A percentile compares a stretch with the other conserved stretches of the same genome.
These are phyloP conservation scores for Iguana delicatissima DNA, from an alignment of 2,797 vertebrate genomes.

Conservation along the genomic window DNA sequence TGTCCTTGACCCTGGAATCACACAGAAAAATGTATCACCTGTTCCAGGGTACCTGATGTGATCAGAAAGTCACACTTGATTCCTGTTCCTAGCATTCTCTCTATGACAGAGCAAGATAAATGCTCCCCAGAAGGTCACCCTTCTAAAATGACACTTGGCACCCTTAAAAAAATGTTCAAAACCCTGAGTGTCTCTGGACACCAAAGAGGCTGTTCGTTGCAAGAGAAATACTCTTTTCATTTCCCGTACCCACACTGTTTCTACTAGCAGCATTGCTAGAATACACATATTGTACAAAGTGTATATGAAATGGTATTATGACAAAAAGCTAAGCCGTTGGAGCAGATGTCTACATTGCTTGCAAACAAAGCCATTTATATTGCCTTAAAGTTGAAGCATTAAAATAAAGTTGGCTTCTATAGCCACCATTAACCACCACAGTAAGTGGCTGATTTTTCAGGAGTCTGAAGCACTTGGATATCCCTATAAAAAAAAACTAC, in stretches of 20 bases:
- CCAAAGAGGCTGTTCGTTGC: not conserved
- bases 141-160: not conserved
- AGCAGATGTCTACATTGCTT: not conserved
- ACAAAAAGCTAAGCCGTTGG: not conserved
- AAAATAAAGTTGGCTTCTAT: constrained; percentile 21
- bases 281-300: constrained; percentile 1
- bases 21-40: not conserved
- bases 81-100: not conserved
- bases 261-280: not conserved
- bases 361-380: constrained; percentile 17
- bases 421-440: not conserved
- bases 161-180: not conserved
- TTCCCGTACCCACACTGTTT: not conserved
- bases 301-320: constrained; percentile 3
- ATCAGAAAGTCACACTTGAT: not conserved
- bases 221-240: constrained; percentile 26
- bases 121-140: no score
- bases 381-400: not conserved
- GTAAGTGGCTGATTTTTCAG: not conserved
- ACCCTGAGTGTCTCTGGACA: not conserved
- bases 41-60: not conserved
- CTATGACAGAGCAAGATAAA: not conserved
- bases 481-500: not conserved
- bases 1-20: not conserved
- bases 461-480: constrained; percentile 10